Evolutionary conservation across 2,888 invertebrate genomes (phyloP).

Genomic region (Lottia gigantea): DNA sequence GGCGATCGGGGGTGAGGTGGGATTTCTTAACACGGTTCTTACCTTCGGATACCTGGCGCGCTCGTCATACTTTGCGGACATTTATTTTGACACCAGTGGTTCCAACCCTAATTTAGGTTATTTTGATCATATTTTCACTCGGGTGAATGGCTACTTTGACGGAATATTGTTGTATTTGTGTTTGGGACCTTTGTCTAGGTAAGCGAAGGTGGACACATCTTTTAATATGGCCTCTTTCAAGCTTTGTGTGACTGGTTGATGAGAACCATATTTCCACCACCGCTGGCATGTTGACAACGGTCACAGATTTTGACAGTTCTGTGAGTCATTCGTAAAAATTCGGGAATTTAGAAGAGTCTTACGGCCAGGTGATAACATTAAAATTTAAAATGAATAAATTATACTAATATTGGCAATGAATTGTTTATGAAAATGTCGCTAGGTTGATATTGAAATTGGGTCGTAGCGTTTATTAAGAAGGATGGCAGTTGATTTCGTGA

Average conservation of each 20-base stretch:
- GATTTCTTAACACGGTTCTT: slow-evolving; percentile 5
- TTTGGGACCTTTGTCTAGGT: slow-evolving; percentile 8
- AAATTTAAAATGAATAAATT: slow-evolving; percentile 9
- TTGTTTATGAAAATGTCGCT: slow-evolving; percentile 3
- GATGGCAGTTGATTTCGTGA: not conserved
- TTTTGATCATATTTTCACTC: not conserved
- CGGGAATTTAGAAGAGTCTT: too few relatives aligned
- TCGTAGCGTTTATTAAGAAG: not conserved
- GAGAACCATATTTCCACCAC: not conserved
- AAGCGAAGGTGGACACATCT: slow-evolving; percentile 3
- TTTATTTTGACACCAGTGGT: not conserved
- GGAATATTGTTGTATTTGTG: not conserved
- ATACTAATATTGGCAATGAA: not conserved
- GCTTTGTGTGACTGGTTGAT: slow-evolving; percentile 1
- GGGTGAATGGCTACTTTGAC: not conserved
- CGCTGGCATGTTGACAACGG: too few relatives aligned
- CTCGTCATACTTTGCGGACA: not conserved
- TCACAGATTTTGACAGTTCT: too few relatives aligned
- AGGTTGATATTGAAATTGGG: not conserved
- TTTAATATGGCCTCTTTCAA: not conserved
- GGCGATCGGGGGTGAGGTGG: not conserved
- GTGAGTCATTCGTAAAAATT: too few relatives aligned
- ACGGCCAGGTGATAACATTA: slow-evolving; percentile 3
- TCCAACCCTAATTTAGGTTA: not conserved
- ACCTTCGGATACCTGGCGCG: slow-evolving; percentile 8